A percentile compares a stretch with the other conserved stretches of the same genome.
Evolutionary conservation across 2,888 invertebrate genomes (phyloP).

Genomic region (Lithosia quadra): DNA sequence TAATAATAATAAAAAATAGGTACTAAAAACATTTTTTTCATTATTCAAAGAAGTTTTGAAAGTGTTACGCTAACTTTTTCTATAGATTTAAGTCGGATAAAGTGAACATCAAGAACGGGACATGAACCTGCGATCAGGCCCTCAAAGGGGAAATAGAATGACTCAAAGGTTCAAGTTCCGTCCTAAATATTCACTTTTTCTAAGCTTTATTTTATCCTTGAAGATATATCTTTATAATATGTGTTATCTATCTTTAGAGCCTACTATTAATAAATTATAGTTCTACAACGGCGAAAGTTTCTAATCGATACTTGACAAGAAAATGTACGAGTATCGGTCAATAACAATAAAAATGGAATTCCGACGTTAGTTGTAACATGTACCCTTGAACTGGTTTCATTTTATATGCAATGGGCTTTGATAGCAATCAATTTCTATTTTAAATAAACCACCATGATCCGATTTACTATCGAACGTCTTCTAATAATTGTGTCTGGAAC

Average conservation of each 20-base stretch:
- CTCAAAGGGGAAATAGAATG: too few relatives aligned
- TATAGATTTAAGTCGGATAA: too few relatives aligned
- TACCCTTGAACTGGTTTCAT: conserved; percentile 73
- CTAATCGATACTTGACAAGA: conserved; percentile 55
- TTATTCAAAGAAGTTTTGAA: too few relatives aligned
- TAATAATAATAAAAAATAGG: too few relatives aligned
- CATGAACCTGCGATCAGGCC: too few relatives aligned
- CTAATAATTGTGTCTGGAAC: conserved; percentile 27
- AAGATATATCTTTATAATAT: too few relatives aligned
- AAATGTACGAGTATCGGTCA: conserved; percentile 45
- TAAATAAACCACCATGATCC: conserved; percentile 32
- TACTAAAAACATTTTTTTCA: too few relatives aligned
- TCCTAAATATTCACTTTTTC: too few relatives aligned
- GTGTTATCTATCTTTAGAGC: neutral
- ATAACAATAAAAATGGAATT: conserved; percentile 69
- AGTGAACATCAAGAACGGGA: too few relatives aligned
- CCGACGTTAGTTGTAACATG: conserved; percentile 48
- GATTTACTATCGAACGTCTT: conserved; percentile 30
- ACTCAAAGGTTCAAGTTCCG: too few relatives aligned
- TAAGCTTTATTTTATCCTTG: too few relatives aligned
- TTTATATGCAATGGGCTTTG: conserved; percentile 45
- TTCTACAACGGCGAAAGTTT: conserved; percentile 36
- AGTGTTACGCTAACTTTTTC: too few relatives aligned
- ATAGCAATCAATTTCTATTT: conserved; percentile 38
- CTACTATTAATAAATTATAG: neutral